A percentile compares a stretch with the other conserved stretches of the same genome.
These are phyloP conservation scores for Eumerus sabulonum DNA, from an alignment of 2,888 invertebrate species.

Conservation along the genomic window DNA sequence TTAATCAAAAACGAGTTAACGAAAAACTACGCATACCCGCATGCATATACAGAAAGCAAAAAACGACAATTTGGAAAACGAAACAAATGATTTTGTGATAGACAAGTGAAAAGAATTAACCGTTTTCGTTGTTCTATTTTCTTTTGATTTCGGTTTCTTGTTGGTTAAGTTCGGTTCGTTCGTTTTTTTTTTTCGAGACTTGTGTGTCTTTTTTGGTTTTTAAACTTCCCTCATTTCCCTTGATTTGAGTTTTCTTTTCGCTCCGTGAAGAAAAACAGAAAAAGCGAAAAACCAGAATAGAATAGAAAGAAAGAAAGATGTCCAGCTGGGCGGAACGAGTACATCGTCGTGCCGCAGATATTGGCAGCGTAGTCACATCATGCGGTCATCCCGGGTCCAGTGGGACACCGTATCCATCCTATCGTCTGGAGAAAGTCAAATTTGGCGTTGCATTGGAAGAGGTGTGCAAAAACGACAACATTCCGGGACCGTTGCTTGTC, in stretches of 20 bases:
- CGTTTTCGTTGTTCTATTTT: slow-evolving; percentile 55
- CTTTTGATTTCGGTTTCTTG: slow-evolving; percentile 1
- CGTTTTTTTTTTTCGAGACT: no score
- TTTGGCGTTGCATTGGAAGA: slow-evolving; percentile 95
- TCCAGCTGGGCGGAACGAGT: slow-evolving; percentile 95
- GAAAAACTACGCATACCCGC: slow-evolving; percentile 33
- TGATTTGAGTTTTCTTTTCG: slow-evolving; percentile 1
- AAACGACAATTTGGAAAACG: no score
- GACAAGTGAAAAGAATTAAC: slow-evolving; percentile 62
- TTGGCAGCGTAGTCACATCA: slow-evolving; percentile 94
- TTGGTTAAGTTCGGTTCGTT: no score
- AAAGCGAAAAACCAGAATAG: slow-evolving; percentile 25
- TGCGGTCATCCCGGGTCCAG: slow-evolving; percentile 87
- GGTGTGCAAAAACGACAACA: slow-evolving; percentile 97
- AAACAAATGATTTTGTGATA: slow-evolving; percentile 66
- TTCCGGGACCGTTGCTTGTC: slow-evolving; percentile 94
- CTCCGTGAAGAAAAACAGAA: slow-evolving; percentile 13
- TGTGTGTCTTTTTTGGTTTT: slow-evolving; percentile 23
- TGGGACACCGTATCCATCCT: slow-evolving; percentile 85
- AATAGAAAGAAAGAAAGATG: slow-evolving; percentile 80
- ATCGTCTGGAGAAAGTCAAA: slow-evolving; percentile 94
- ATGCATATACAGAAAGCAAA: slow-evolving; percentile 25
- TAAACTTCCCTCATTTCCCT: neutral
- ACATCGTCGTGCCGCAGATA: slow-evolving; percentile 93
- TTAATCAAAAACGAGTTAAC: no score